Base-by-base conservation (phyloP, 2,888 invertebrate genomes). In the Orthosia incerta region DNA sequence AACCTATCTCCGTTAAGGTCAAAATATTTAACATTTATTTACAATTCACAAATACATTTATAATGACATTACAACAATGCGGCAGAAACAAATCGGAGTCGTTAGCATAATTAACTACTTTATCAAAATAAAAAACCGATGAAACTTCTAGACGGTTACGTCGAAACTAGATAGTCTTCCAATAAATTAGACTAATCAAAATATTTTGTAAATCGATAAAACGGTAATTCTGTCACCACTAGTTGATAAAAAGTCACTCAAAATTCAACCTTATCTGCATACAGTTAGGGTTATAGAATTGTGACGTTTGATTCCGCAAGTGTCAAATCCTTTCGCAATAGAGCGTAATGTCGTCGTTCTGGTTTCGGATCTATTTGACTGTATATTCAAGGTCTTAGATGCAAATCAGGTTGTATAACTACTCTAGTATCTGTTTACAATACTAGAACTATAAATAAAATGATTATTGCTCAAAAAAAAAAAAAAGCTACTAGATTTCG, bases 341-440 rank as follows among this genome's bases (percentile, higher is more conserved):
- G 82, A 88, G 89, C 76, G 89, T 88, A 90, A 92, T 91, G 91
- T 88, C 82, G 88, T 79, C 84, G 87, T 88, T 91, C 91, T 87
- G 84, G 90, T 91, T 91, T 90, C 74, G 90, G 83, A 91, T 91
- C 89, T 88, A 89, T 90, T 89, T 89, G 89, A 89, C 85, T 85
- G 86, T 86, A 85, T 84, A 86, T 76, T 87, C 91, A 92, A 93
- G 92, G 93, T 90, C 89, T 83, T 83, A 82, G 89, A 91, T 91
- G 89, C 86, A 91, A 90, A 91, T 92, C 89, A 84, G 80, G 82
- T 88, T 80, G 76, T 80, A 77, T 79, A 82, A 74, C 84, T 87
- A 84, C 79, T 82, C 84, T 79, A 86, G 82, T 71, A 76, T 78
- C 64, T 83, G 74, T 84, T 82, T 84, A 86, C 71, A 80, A 76